These are phyloP conservation scores for Heliconius cydno DNA, from an alignment of 2,888 invertebrate species.

Conservation along the genomic window DNA sequence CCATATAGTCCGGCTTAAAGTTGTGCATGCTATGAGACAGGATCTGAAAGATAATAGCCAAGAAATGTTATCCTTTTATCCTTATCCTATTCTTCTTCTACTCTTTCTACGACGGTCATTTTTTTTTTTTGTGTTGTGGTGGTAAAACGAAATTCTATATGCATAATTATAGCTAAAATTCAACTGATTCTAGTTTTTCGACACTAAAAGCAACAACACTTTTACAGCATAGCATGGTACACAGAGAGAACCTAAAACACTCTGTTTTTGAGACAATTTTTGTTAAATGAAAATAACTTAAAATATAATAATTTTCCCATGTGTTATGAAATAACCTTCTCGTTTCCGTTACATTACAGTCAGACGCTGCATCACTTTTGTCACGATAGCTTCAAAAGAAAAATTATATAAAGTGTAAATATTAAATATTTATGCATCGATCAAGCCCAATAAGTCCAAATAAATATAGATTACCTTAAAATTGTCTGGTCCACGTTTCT, in stretches of 20 bases:
- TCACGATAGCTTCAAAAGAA: too few species aligned
- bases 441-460: background rate
- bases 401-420: too few species aligned
- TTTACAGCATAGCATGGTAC: too few species aligned
- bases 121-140: too few species aligned
- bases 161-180: background rate
- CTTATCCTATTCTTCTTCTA: background rate
- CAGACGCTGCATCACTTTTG: too few species aligned
- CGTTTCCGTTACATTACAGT: too few species aligned
- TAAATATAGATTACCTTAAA: slow-evolving; percentile 54
- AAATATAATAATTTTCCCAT: too few species aligned
- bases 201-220: background rate
- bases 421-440: too few species aligned
- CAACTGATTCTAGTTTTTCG: background rate
- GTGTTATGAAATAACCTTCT: too few species aligned
- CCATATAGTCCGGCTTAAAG: slow-evolving; percentile 46
- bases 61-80: background rate
- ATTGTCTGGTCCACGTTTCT: slow-evolving; percentile 73
- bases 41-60: slow-evolving; percentile 52
- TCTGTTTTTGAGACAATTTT: background rate
- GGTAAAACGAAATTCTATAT: background rate
- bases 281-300: background rate
- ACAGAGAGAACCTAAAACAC: background rate
- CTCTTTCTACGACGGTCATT: too few species aligned
- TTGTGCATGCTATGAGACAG: slow-evolving; percentile 52